Evolutionary conservation across 2,113 vertebrate genomes (phyloP).

Genomic region (Marmota monax): DNA sequence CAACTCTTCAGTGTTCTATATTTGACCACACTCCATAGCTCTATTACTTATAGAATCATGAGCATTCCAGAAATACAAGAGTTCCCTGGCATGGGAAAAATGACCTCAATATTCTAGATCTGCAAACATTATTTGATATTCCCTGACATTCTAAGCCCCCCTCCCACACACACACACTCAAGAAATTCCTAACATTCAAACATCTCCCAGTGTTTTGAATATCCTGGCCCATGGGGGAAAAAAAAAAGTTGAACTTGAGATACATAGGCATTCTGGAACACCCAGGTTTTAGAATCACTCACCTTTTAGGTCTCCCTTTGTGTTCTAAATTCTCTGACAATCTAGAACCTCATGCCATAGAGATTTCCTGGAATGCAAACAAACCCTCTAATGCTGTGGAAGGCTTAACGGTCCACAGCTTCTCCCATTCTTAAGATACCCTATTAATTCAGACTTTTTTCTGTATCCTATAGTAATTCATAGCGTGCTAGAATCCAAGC

Average conservation of each 20-base stretch:
- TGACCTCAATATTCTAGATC: not conserved
- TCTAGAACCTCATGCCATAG: not conserved
- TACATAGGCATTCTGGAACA: not conserved
- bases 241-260: not conserved
- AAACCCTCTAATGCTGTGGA: not conserved
- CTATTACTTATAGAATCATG: slow-evolving; percentile 11
- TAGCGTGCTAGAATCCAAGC: not conserved
- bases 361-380: not conserved
- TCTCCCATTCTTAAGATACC: not conserved
- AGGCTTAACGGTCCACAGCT: not conserved
- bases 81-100: not conserved
- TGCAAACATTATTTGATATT: slow-evolving; percentile 16
- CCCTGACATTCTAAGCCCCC: not conserved
- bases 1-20: not conserved
- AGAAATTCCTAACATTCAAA: not conserved
- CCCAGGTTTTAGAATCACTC: not conserved
- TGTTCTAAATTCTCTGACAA: not conserved
- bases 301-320: not conserved
- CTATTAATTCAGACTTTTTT: not conserved
- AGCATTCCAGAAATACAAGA: not conserved
- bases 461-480: not conserved
- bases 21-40: not conserved
- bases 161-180: not conserved
- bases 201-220: not conserved
- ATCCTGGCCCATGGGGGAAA: not conserved